Percentiles rank a stretch among this genome's conserved stretches.
These are phyloP conservation scores for Elgaria multicarinata DNA, from an alignment of 2,113 vertebrate genomes.

Conservation along the genomic window DNA sequence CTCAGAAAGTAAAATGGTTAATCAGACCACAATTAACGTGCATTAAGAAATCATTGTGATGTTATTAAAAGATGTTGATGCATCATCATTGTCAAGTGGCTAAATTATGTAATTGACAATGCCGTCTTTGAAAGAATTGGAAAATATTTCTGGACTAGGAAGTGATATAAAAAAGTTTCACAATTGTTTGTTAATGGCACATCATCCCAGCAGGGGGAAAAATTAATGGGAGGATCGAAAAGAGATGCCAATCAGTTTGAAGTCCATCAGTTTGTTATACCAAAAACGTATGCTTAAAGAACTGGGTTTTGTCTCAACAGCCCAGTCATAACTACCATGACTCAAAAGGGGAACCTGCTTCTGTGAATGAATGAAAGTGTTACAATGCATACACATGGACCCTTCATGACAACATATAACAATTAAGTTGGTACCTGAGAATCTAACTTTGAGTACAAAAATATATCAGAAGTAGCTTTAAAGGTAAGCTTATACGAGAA, in stretches of 20 bases:
- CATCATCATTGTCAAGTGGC: constrained; percentile 52
- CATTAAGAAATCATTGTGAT: not conserved
- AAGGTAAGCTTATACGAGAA: not conserved
- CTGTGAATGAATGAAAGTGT: too few species aligned
- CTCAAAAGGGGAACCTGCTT: not conserved
- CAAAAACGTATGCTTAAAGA: not conserved
- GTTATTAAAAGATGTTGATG: constrained; percentile 53
- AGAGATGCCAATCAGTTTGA: not conserved
- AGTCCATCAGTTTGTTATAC: not conserved
- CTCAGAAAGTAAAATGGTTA: constrained; percentile 64
- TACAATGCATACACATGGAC: too few species aligned
- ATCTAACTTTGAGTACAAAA: too few species aligned
- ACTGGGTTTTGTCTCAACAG: not conserved
- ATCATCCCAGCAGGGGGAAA: not conserved
- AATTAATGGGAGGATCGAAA: not conserved
- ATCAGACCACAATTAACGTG: constrained; percentile 45
- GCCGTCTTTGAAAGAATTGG: too few species aligned
- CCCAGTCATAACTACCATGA: not conserved
- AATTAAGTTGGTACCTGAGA: too few species aligned
- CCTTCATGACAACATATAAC: too few species aligned
- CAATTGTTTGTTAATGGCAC: too few species aligned
- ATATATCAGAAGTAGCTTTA: not conserved
- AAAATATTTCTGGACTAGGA: too few species aligned
- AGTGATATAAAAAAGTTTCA: too few species aligned
- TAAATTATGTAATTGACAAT: constrained; percentile 26